Base-by-base conservation (phyloP, 2,888 invertebrate species). In the Nomada lathburiana region DNA sequence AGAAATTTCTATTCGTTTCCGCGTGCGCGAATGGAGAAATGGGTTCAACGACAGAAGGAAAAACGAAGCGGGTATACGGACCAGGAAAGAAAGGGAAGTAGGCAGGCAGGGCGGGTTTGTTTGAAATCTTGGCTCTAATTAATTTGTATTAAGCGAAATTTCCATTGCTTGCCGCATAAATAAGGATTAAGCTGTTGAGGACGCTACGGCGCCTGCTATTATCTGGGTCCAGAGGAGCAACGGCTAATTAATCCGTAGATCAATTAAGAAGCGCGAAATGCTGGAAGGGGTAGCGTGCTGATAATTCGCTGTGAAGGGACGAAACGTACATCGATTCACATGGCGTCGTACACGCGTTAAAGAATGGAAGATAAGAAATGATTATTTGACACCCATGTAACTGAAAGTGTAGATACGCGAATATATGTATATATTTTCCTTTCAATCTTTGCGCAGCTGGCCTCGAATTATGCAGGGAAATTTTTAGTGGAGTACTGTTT, bases 191-290 rank as follows among this genome's bases (percentile, higher is more conserved):
- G 83, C 63, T 23, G 52, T 42, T 67, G 63, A 70, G 57, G 53
- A 47, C 63, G 59, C 52, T 20, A 59, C 62, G 62, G 50, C 80
- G 72, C n/a, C 57, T 52, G 69, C 53, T 16, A 50, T 10, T 53
- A 16, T 18, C 18, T 2, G 26, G 60, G 70, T 23, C 16, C 62
- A 74, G 47, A 20, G 59, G 55, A 88, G 84, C 63, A 70, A n/a
- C 52, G 74, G 70, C 52, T 89, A 88, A 89, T 89, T 88, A 89
- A 89, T 89, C 89, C 89, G 88, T 88, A 88, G 88, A 88, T 88
- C 89, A 86, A 89, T 89, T 86, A 88, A 80, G 82, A 75, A 85
- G 55, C 68, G 79, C 53, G 68, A 62, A 70, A 67, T 47, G 53
- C 11, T 29, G 65, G 55, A 57, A 44, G 42, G 42, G 53, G 53